A percentile compares a stretch with the other conserved stretches of the same genome.
phyloP scores from a whole-genome alignment of 2,113 vertebrate species.

The Xiphophorus hellerii region DNA sequence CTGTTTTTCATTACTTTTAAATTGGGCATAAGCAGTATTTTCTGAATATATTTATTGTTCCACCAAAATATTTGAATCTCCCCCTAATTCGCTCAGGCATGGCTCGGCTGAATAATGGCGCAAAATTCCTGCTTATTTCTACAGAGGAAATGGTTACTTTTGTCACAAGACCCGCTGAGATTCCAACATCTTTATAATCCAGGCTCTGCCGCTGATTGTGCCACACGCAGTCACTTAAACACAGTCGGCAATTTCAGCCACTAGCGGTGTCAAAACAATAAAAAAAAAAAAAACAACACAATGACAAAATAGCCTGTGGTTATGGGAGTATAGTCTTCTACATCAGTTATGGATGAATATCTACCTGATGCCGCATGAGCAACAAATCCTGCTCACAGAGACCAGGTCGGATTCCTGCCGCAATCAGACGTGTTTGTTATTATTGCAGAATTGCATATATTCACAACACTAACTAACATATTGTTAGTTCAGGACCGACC shows the following conservation, averaged over 20 bases:
- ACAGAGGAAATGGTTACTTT: slow-evolving; percentile 28
- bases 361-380: not conserved
- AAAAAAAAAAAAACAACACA: not conserved
- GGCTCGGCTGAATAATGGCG: slow-evolving; percentile 6
- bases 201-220: not conserved
- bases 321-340: not conserved
- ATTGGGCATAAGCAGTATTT: slow-evolving; percentile 20
- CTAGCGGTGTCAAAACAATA: slow-evolving; percentile 1
- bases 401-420: not conserved
- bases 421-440: not conserved
- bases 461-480: too few species aligned
- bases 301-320: not conserved
- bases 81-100: slow-evolving; percentile 4
- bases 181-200: slow-evolving; percentile 11
- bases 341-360: not conserved
- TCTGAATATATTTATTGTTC: slow-evolving; percentile 31
- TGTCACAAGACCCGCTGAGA: slow-evolving; percentile 16
- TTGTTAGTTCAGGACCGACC: too few species aligned
- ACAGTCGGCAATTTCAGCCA: slow-evolving; percentile 6
- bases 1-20: slow-evolving; percentile 27
- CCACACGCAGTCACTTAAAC: slow-evolving; percentile 31
- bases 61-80: slow-evolving; percentile 26
- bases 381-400: not conserved
- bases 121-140: slow-evolving; percentile 28
- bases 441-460: not conserved